Evolutionary conservation across 1,140 invertebrate species (phyloP), one percentile per base, ranked within the genome.

Genomic region (Magallana angulata): DNA sequence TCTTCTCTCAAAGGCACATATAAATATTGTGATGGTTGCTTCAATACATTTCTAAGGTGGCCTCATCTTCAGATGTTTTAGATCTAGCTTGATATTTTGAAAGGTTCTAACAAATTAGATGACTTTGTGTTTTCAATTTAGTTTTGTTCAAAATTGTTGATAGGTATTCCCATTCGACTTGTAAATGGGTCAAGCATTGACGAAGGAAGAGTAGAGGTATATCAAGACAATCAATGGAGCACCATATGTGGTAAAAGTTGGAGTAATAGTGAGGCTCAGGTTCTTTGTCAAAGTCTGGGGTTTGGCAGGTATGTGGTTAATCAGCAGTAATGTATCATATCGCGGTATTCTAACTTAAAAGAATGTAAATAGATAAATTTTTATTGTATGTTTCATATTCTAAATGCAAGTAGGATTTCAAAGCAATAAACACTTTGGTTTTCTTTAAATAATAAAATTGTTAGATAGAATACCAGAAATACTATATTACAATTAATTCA

Each of bases 281-380:
- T 82, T 16, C 11, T 82, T 12, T 82, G 81, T 82, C 14, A 56
- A 9, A 57, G 14, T 59, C 81, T 82, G 81, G 81, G 81, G n/a
- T 82, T 57, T 30, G 9, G 4, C 24, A 9, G 36, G 68, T 71
- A 71, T 30, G 24, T 4, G 12, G 36, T 30, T 2, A 36, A 30
- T 11, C 0, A 8, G 11, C 11, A 0, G 11, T 11, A 7, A 71
- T 36, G 24, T 36, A 8, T 64, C 24, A 71, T 3, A n/a, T n/a
- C n/a, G n/a, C n/a, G n/a, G n/a, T n/a, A n/a, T n/a, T n/a, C n/a
- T n/a, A n/a, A n/a, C n/a, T n/a, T n/a, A n/a, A n/a, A n/a, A n/a
- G n/a, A n/a, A n/a, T n/a, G n/a, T n/a, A n/a, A n/a, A n/a, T n/a
- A n/a, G n/a, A n/a, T n/a, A n/a, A n/a, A n/a, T n/a, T n/a, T n/a